Percentiles rank a stretch among this genome's conserved stretches.
phyloP scores from a whole-genome alignment of 2,888 invertebrate genomes.

The Hololepta plana region DNA sequence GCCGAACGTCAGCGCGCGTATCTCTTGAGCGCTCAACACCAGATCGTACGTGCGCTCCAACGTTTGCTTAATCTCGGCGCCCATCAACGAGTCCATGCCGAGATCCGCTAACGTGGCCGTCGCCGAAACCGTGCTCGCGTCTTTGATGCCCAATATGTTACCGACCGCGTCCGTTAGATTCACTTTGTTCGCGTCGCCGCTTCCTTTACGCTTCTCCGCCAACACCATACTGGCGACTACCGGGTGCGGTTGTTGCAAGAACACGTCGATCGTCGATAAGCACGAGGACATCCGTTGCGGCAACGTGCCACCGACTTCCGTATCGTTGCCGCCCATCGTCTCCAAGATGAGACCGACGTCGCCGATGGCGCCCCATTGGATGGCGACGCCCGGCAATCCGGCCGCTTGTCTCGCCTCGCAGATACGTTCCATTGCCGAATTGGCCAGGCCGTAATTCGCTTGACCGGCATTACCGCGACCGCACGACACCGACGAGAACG shows the following conservation, averaged over 20 bases:
- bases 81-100: slow-evolving; percentile 98
- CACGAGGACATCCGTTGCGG: slow-evolving; percentile 95
- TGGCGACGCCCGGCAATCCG: slow-evolving; percentile 72
- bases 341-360: slow-evolving; percentile 90
- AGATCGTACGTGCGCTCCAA: slow-evolving; percentile 85
- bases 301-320: slow-evolving; percentile 85
- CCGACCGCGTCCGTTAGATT: slow-evolving; percentile 63
- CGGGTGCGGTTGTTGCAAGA: slow-evolving; percentile 78
- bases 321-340: slow-evolving; percentile 76
- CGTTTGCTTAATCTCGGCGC: slow-evolving; percentile 95
- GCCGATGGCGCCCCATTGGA: slow-evolving; percentile 99
- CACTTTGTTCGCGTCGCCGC: slow-evolving; percentile 34
- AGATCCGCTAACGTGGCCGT: slow-evolving; percentile 76
- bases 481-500: slow-evolving; percentile 91
- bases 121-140: slow-evolving; percentile 57
- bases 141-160: slow-evolving; percentile 82
- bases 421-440: slow-evolving; percentile 93
- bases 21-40: slow-evolving; percentile 78
- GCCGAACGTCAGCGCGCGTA: slow-evolving; percentile 66
- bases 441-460: slow-evolving; percentile 91
- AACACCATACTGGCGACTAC: slow-evolving; percentile 70
- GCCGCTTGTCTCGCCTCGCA: slow-evolving; percentile 68
- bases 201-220: slow-evolving; percentile 61
- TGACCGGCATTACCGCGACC: slow-evolving; percentile 80
- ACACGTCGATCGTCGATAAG: slow-evolving; percentile 68